Evolutionary conservation across 2,888 invertebrate genomes (phyloP), one percentile per base, ranked within the genome.

Genomic region (Andrena bicolor): DNA sequence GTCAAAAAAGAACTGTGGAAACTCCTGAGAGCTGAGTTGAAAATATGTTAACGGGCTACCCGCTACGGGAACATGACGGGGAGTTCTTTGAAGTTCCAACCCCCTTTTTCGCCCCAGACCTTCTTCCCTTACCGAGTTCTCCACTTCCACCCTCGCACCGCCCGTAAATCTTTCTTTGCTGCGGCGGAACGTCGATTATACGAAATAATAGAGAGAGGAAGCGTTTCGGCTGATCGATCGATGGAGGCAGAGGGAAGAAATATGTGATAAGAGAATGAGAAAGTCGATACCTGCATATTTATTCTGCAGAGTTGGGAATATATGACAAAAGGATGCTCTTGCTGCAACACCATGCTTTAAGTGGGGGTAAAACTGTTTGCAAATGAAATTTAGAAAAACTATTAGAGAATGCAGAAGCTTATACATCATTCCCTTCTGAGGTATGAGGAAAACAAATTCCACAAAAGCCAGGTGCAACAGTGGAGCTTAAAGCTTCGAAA

Each of bases 81-180:
- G 20, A 61, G 66, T 71, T 68, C 71, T 82, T 82, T 82, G 82
- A 81, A 75, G 82, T 75, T 75, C 13, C 53, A 41, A 41, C 61
- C 35, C 56, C 20, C 56, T 32, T 58, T 65, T 48, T 58, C 4
- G 16, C 10, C 66, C n/a, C 35, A 3, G 4, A 35, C 26, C 30
- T n/a, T 16, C 35, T 35, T 20, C 23, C n/a, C 48, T 41, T 28
- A n/a, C n/a, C 7, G 16, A 35, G 4, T 20, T 10, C 20, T 32
- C 63, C 13, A 28, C 56, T 20, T 32, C 23, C 35, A 41, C 64
- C 64, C 28, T 71, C 35, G 23, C 64, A 6, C n/a, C 10, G 48
- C 16, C 8, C 10, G 41, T 53, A 28, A 64, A 51, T 64, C 58
- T 48, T 69, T 35, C 65, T 20, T 30, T 20, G 8, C 65, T 20